Percentiles rank a stretch among this genome's conserved stretches.
Conservation (phyloP, 2,888 invertebrate species). For the Campoplex nolae region DNA sequence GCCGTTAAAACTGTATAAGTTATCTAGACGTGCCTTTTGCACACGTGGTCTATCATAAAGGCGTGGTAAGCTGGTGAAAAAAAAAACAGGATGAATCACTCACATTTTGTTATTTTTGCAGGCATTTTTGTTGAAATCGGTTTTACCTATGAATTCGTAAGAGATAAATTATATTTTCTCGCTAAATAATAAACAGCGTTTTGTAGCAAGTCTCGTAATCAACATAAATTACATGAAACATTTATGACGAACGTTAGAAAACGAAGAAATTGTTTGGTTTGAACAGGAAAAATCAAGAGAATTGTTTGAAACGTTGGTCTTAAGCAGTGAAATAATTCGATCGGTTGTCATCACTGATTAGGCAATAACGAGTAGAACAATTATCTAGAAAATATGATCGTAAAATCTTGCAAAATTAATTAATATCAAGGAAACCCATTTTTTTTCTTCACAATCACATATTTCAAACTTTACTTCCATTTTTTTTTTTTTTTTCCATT, state of each 20-base stretch:
- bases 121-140: neutral
- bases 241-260: neutral
- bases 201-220: neutral
- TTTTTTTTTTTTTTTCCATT: neutral
- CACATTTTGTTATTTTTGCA: neutral
- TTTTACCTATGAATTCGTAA: neutral
- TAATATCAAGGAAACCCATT: neutral
- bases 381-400: neutral
- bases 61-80: neutral
- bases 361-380: neutral
- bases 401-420: neutral
- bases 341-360: neutral
- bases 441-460: neutral
- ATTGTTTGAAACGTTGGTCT: neutral
- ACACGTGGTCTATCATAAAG: neutral
- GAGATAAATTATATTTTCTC: neutral
- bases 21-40: neutral
- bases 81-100: neutral
- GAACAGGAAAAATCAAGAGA: neutral
- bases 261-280: neutral
- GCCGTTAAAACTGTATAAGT: neutral
- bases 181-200: neutral
- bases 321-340: neutral
- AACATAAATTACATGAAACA: neutral
- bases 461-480: neutral